These are phyloP conservation scores for Clytia hemisphaerica DNA, from an alignment of 30 jellyfish, hydroid and myxozoan genomes.

Conservation along the genomic window DNA sequence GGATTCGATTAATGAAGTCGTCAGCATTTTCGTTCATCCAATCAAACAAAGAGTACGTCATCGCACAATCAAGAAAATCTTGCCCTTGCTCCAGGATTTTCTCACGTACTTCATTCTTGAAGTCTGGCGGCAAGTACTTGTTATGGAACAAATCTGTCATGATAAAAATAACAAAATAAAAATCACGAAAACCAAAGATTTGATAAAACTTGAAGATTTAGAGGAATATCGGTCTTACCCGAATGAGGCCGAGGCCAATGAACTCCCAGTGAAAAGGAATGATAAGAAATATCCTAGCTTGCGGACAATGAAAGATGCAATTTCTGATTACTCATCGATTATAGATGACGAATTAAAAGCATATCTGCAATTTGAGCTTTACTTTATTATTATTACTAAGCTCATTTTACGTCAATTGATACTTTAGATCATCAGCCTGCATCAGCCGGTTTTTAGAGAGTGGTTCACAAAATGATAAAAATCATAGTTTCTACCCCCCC, in stretches of 20 bases:
- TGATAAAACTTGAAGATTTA: no score
- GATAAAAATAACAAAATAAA: not conserved
- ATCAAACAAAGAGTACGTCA: constrained; percentile 84
- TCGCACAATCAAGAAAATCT: constrained; percentile 61
- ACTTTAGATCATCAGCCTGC: no score
- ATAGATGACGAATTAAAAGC: no score
- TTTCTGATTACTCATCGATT: not conserved
- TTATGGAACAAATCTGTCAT: constrained; percentile 60
- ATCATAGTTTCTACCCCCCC: no score
- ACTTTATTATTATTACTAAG: no score
- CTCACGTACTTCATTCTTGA: constrained; percentile 46
- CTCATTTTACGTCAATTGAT: no score
- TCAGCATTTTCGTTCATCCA: constrained; percentile 83
- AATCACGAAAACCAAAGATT: not conserved
- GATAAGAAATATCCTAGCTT: not conserved
- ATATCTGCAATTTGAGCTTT: no score
- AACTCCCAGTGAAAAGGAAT: not conserved
- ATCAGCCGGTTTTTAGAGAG: no score
- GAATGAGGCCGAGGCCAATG: no score
- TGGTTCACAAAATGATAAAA: no score
- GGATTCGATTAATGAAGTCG: constrained; percentile 56
- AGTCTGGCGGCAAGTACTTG: constrained; percentile 49
- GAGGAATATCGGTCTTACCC: no score
- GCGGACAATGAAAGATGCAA: not conserved
- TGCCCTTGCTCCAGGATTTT: constrained; percentile 68